Evolutionary conservation across 2,797 vertebrate genomes (phyloP), one percentile per base, ranked within the genome.

Genomic region (Champsocephalus esox): DNA sequence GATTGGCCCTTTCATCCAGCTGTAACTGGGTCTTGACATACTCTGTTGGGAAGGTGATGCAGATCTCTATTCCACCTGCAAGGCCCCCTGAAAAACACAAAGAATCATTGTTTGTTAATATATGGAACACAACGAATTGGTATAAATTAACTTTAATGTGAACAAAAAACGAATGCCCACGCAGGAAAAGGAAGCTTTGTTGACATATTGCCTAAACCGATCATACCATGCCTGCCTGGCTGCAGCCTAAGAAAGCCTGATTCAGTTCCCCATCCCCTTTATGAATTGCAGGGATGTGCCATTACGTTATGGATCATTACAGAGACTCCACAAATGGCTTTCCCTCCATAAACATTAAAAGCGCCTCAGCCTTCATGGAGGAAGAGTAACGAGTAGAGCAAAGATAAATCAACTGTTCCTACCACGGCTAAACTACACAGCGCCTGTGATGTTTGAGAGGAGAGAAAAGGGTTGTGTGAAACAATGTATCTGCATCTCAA

Each of bases 31-130:
- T 99, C 93, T 99, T 99, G 75, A 99, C 97, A 1, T 99, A 99
- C 75, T 99, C 98, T 0, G 98, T 98, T n/a, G 98, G 98, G 91
- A 98, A 99, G 3, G 97, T 99, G 90, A 99, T 98, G 92, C 98
- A 99, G 91, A 99, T 99, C 81, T 99, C 98, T 0, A 99, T 98
- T 57, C 98, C 98, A 8, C 97, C 97, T 0, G 98, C 98, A n/a
- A 99, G 87, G 72, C 97, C 98, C 72, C 98, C 98, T 99, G 85
- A 13, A 68, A 78, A 71, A 77, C 32, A 80, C 52, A 88, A 9
- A 82, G 64, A 61, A 62, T 19, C 41, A 70, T 12, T 72, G 10
- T n/a, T 60, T 8, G 16, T 51, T 52, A 2, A 28, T 48, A 62
- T 3, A 50, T 63, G 34, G 12, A 16, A 43, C 9, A 57, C 3